These are phyloP conservation scores for Chloroceryle inda DNA, from an alignment of 2,797 vertebrate genomes.

Conservation along the genomic window DNA sequence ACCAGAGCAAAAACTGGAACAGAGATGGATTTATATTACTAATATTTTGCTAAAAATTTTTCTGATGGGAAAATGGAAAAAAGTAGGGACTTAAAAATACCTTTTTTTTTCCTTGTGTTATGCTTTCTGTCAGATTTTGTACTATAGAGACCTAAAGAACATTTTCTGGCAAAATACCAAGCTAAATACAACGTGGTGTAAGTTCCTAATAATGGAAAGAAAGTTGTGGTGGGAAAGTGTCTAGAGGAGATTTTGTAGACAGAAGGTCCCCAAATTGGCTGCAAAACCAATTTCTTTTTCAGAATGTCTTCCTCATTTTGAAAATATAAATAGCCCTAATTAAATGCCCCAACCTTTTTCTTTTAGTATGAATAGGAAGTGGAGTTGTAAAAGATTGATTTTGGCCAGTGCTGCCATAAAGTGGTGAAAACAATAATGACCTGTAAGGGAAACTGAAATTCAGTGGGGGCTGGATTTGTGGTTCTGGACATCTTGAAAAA, in stretches of 20 bases:
- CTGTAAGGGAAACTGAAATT: slow-evolving; percentile 46
- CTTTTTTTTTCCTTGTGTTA: slow-evolving; percentile 53
- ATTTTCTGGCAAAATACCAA: slow-evolving; percentile 74
- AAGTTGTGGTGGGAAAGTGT: slow-evolving; percentile 77
- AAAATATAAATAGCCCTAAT: slow-evolving; percentile 75
- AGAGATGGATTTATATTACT: slow-evolving; percentile 63
- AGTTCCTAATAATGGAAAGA: slow-evolving; percentile 78
- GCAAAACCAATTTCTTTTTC: slow-evolving; percentile 76
- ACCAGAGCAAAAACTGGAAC: slow-evolving; percentile 61
- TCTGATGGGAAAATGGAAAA: slow-evolving; percentile 76
- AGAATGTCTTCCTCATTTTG: slow-evolving; percentile 69
- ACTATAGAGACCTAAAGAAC: slow-evolving; percentile 68
- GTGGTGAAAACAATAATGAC: slow-evolving; percentile 49
- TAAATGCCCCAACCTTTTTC: slow-evolving; percentile 53
- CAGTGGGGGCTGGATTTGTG: not conserved
- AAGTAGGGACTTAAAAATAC: slow-evolving; percentile 71
- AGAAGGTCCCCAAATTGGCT: slow-evolving; percentile 67
- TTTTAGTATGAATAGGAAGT: slow-evolving; percentile 53
- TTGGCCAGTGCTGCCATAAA: slow-evolving; percentile 24
- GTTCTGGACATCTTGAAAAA: slow-evolving; percentile 40
- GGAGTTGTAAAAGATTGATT: slow-evolving; percentile 60
- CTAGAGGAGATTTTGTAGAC: slow-evolving; percentile 71
- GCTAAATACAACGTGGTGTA: slow-evolving; percentile 73
- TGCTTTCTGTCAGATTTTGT: slow-evolving; percentile 76
- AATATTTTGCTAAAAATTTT: slow-evolving; percentile 31